Percentiles rank a stretch among this genome's conserved stretches.
These are phyloP conservation scores for Otus sunia DNA, from an alignment of 2,113 vertebrate species.

Conservation along the genomic window DNA sequence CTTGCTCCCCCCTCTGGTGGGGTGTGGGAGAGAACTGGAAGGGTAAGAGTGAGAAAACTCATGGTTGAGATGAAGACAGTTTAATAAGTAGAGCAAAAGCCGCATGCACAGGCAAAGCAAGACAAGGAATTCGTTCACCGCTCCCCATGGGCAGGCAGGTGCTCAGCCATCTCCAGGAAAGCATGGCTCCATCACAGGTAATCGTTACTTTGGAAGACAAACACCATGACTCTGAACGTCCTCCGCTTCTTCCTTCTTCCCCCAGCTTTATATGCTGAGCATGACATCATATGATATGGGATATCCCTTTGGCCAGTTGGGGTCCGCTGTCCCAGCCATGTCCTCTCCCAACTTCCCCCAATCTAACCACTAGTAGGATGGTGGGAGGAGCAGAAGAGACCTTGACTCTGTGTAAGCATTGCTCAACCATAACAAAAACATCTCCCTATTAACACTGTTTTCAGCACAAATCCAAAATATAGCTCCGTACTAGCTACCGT, in stretches of 20 bases:
- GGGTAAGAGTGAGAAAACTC: too few species aligned
- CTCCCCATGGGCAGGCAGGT: too few species aligned
- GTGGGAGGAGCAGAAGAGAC: not conserved
- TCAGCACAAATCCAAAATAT: not conserved
- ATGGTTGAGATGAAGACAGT: not conserved
- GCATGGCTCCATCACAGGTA: not conserved
- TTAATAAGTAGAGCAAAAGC: not conserved
- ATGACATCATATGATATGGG: not conserved
- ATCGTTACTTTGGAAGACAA: not conserved
- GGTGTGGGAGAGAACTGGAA: not conserved
- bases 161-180: too few species aligned
- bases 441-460: not conserved
- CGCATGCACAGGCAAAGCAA: not conserved
- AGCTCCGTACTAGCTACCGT: too few species aligned
- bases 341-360: not conserved
- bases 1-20: not conserved
- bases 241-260: not conserved
- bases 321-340: not conserved
- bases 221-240: not conserved
- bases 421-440: not conserved
- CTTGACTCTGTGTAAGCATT: not conserved
- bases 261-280: not conserved
- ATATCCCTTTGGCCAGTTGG: not conserved
- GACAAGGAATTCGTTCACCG: not conserved
- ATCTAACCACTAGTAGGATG: not conserved